Evolutionary conservation across 1,140 invertebrate genomes (phyloP).

Genomic region (Drosophila asahinai): DNA sequence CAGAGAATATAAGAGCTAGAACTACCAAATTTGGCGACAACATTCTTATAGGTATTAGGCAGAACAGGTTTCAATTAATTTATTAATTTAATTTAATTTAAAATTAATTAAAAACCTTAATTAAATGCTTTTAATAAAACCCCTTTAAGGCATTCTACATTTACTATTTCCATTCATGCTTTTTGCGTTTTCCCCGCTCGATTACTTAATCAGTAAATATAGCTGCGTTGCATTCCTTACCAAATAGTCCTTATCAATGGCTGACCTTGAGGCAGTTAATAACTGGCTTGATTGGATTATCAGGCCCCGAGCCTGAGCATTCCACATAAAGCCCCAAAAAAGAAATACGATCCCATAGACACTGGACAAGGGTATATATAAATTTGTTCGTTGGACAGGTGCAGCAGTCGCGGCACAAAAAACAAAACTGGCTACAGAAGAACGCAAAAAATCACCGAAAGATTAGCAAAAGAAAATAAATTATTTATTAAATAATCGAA

Average conservation of each 20-base stretch:
- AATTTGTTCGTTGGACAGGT: conserved; percentile 9
- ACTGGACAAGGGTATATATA: not conserved
- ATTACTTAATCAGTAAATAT: conserved; percentile 2
- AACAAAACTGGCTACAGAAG: conserved; percentile 2
- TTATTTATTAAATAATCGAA: conserved; percentile 57
- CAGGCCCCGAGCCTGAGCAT: not conserved
- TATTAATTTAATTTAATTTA: too few species aligned
- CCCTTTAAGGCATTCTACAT: not conserved
- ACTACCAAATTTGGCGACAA: not conserved
- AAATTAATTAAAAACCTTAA: too few species aligned
- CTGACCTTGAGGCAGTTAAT: conserved; percentile 2
- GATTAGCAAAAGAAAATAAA: conserved; percentile 48
- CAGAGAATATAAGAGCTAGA: too few species aligned
- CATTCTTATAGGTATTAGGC: not conserved
- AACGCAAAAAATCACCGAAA: not conserved
- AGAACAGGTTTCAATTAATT: too few species aligned
- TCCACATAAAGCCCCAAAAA: not conserved
- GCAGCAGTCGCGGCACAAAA: conserved; percentile 4
- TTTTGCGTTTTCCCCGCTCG: not conserved
- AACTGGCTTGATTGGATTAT: conserved; percentile 1
- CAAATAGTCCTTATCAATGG: not conserved
- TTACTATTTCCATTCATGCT: conserved; percentile 8
- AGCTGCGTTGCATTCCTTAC: conserved; percentile 1
- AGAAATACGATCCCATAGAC: conserved; percentile 15
- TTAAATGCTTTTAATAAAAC: too few species aligned